Evolutionary conservation across 2,113 vertebrate genomes (phyloP).

Genomic region (Noctilio leporinus): DNA sequence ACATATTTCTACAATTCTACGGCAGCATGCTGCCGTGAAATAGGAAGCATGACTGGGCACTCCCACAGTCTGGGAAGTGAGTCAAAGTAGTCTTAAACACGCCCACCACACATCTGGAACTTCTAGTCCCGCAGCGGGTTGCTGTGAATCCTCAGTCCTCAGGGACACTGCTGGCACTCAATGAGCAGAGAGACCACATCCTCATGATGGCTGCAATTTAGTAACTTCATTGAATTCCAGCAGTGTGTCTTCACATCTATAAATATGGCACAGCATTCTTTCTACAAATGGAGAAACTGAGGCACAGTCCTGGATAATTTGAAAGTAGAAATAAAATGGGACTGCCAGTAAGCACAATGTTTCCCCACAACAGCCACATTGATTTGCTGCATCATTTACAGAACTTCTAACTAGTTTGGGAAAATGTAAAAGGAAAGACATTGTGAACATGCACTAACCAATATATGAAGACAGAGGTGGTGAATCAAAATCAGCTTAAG

Average conservation of each 20-base stretch:
- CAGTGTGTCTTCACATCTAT: not conserved
- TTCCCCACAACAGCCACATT: not conserved
- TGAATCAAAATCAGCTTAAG: not conserved
- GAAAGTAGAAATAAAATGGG: not conserved
- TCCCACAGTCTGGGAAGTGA: not conserved
- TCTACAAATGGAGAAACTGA: not conserved
- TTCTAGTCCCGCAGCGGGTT: accelerated
- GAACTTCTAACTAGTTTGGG: not conserved
- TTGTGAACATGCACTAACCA: not conserved
- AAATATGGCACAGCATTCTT: not conserved
- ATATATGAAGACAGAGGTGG: not conserved
- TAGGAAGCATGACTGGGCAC: not conserved
- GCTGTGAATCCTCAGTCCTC: not conserved
- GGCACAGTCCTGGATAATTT: not conserved
- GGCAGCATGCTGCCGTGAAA: not conserved
- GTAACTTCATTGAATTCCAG: not conserved
- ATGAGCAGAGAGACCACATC: not conserved
- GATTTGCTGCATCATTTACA: not conserved
- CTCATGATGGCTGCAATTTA: not conserved
- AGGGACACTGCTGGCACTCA: not conserved
- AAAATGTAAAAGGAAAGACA: not conserved
- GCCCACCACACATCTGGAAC: not conserved
- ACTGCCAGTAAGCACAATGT: not conserved
- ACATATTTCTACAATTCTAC: accelerated
- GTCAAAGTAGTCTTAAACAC: not conserved